Conservation (phyloP, 2,113 vertebrate species). For the Muntiacus muntjak region DNA sequence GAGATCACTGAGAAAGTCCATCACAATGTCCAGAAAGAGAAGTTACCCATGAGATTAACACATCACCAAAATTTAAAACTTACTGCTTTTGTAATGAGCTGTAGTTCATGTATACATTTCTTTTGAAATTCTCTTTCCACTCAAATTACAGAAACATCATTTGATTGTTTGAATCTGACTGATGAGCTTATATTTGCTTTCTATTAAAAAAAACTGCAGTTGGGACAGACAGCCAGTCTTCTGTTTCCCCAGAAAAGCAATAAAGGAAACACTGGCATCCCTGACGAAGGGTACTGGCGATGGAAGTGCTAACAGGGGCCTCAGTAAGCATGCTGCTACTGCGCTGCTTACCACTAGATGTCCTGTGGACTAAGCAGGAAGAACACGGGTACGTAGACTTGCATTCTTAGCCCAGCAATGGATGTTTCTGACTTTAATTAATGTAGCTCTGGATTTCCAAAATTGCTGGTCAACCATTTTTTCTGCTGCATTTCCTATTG, state of each 20-base stretch:
- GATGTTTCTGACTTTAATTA: not conserved
- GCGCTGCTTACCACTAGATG: slow-evolving; percentile 76
- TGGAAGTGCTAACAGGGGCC: not conserved
- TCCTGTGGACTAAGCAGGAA: slow-evolving; percentile 71
- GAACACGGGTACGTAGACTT: not conserved
- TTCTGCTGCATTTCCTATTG: slow-evolving; percentile 34
- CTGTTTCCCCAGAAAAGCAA: not conserved
- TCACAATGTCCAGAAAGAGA: not conserved
- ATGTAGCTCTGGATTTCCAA: not conserved
- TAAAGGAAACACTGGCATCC: not conserved
- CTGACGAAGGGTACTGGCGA: not conserved
- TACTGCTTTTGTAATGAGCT: not conserved
- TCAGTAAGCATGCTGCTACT: slow-evolving; percentile 35
- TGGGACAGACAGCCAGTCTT: slow-evolving; percentile 11
- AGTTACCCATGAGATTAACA: not conserved
- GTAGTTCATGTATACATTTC: not conserved
- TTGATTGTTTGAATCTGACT: not conserved
- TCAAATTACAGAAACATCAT: accelerated
- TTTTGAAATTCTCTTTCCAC: not conserved
- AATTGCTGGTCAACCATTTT: slow-evolving; percentile 17
- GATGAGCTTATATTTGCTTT: slow-evolving; percentile 20
- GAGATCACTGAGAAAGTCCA: not conserved
- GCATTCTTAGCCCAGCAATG: not conserved
- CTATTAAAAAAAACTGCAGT: not conserved
- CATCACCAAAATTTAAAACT: not conserved